phyloP scores from a whole-genome alignment of 2,113 vertebrate species.

The Lophura nycthemera region DNA sequence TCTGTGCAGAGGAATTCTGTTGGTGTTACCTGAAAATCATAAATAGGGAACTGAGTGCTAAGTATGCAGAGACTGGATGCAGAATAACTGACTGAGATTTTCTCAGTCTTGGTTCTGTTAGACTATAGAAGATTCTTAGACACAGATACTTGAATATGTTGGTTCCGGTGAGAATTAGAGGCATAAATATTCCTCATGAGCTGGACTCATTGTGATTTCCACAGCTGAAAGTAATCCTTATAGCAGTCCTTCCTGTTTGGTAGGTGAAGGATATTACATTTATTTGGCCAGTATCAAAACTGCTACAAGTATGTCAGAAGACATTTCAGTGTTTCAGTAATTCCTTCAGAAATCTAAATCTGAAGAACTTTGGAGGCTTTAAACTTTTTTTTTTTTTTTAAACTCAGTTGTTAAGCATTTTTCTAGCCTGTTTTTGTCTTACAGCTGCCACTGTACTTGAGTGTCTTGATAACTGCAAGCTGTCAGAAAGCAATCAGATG shows the following conservation, averaged over 20 bases:
- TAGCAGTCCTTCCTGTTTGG: neutral
- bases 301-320: neutral
- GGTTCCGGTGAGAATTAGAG: neutral
- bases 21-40: neutral
- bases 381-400: neutral
- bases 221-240: neutral
- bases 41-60: neutral
- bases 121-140: neutral
- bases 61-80: neutral
- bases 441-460: conserved; percentile 85
- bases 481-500: conserved; percentile 87
- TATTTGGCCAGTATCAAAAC: neutral
- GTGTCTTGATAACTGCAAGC: conserved; percentile 83
- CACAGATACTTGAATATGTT: neutral
- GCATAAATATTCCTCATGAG: neutral
- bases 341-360: neutral
- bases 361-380: neutral
- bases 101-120: neutral
- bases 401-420: neutral
- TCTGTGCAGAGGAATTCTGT: neutral
- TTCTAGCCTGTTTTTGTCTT: neutral
- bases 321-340: neutral
- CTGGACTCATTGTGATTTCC: neutral
- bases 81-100: neutral
- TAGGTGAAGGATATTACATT: neutral